These are phyloP conservation scores for Borostomias antarcticus DNA, from an alignment of 2,797 vertebrate genomes.

Conservation along the genomic window DNA sequence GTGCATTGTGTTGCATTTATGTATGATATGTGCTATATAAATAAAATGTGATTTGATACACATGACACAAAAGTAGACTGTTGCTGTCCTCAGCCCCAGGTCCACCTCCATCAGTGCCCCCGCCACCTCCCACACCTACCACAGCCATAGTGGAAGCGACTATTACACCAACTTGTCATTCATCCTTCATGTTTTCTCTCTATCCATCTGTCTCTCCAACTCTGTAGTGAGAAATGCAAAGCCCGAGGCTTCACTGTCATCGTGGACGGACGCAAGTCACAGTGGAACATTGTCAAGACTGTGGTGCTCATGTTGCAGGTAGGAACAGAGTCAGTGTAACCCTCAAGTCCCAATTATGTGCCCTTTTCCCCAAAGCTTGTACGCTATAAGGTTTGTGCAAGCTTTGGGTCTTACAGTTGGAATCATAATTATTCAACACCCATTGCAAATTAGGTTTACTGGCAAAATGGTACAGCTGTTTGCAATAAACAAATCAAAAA, in stretches of 20 bases:
- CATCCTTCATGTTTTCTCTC: too few species aligned
- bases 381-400: too few species aligned
- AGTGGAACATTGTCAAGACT: conserved; percentile 98
- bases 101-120: too few species aligned
- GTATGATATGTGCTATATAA: too few species aligned
- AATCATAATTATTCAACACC: too few species aligned
- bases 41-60: too few species aligned
- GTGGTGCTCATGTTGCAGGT: conserved; percentile 99
- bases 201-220: not conserved
- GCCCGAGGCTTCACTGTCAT: conserved; percentile 98
- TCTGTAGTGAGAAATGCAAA: conserved; percentile 93
- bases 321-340: conserved; percentile 32
- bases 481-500: too few species aligned
- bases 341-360: not conserved
- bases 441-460: too few species aligned
- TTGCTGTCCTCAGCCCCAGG: not conserved
- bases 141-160: not conserved
- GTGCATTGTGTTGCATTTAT: too few species aligned
- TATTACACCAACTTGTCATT: not conserved
- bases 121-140: not conserved
- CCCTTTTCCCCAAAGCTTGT: not conserved
- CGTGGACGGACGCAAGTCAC: conserved; percentile 95
- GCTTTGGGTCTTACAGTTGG: too few species aligned
- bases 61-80: not conserved
- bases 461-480: too few species aligned